Evolutionary conservation across 2,113 vertebrate species (phyloP), one percentile per base, ranked within the genome.

Genomic region (Falco punctatus): DNA sequence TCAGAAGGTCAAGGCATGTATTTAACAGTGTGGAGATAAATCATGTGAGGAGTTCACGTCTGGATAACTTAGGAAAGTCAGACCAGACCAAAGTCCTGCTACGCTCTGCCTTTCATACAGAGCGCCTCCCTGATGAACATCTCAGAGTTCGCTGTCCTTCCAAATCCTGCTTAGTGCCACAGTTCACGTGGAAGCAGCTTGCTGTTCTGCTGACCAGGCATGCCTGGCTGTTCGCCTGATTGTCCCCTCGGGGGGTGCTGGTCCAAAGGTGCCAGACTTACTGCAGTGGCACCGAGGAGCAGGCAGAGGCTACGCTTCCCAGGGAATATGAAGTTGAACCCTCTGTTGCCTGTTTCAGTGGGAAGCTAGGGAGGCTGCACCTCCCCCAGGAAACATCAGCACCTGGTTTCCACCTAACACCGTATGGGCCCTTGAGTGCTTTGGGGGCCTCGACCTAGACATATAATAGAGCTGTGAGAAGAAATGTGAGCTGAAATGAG

Each of bases 51-150:
- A 73, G 55, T 78, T 96, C 46, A 23, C 0, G 5, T 86, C 62
- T 9, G 4, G 16, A 57, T 90, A 73, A 90, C 44, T 90, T 62
- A 42, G 22, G 66, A 80, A 91, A 84, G 15, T 87, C 58, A 58
- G 33, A 64, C n/a, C 71, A 91, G 86, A 80, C 66, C 74, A 67
- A 95, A 96, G 96, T 95, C 91, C 81, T 92, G 65, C 83, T 81
- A 2, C 17, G 40, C 46, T 94, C 77, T 96, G 66, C 42, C 51
- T 94, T 85, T 91, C 71, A 74, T 61, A 65, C 54, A 78, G 74
- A 81, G 13, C 77, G 30, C 62, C 62, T 92, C 44, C 46, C 46
- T 74, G 73, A 85, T 32, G 55, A 83, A 21, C 32, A 62, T 95
- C 67, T 92, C 81, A 70, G 90, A 94, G 77, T 92, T 96, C 89